phyloP scores from a whole-genome alignment of 1,140 invertebrate genomes.

The Aphaenogaster ashmeadi region DNA sequence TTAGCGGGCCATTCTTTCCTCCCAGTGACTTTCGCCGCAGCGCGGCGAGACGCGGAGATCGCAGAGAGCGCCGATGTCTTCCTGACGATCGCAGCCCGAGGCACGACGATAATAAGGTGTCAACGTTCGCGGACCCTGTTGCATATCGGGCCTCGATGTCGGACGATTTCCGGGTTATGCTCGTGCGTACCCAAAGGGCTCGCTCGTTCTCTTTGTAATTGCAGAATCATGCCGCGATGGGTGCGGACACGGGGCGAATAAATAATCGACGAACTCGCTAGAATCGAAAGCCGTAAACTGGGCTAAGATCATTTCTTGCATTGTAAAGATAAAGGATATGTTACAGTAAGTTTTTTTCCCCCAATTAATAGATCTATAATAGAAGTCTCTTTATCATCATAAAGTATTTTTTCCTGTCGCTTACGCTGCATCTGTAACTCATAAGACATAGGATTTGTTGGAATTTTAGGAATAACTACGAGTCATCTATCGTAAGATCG shows the following conservation, averaged over 20 bases:
- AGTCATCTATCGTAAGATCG: background rate
- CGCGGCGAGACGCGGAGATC: conserved; percentile 15
- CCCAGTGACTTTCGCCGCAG: conserved; percentile 67
- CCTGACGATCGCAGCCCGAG: conserved; percentile 65
- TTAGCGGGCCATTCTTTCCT: conserved; percentile 72
- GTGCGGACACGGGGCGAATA: background rate
- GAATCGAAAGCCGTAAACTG: conserved; percentile 2
- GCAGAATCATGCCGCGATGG: conserved; percentile 47
- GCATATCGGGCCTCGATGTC: conserved; percentile 38
- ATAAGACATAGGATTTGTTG: background rate
- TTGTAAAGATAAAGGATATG: background rate
- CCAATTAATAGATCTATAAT: background rate
- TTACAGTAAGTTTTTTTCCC: background rate
- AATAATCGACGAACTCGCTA: conserved; percentile 18
- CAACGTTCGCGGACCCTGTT: conserved; percentile 68
- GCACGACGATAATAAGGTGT: conserved; percentile 78
- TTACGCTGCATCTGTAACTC: background rate
- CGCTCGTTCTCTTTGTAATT: conserved; percentile 37
- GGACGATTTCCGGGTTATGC: conserved; percentile 77
- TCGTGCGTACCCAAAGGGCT: conserved; percentile 69
- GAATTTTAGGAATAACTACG: background rate
- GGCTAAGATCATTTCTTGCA: background rate
- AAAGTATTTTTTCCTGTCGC: background rate
- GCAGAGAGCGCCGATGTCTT: conserved; percentile 62
- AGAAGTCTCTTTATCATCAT: background rate